Percentiles rank a stretch among this genome's conserved stretches.
These are phyloP conservation scores for Periophthalmus modestus DNA, from an alignment of 2,113 vertebrate genomes.

Conservation along the genomic window DNA sequence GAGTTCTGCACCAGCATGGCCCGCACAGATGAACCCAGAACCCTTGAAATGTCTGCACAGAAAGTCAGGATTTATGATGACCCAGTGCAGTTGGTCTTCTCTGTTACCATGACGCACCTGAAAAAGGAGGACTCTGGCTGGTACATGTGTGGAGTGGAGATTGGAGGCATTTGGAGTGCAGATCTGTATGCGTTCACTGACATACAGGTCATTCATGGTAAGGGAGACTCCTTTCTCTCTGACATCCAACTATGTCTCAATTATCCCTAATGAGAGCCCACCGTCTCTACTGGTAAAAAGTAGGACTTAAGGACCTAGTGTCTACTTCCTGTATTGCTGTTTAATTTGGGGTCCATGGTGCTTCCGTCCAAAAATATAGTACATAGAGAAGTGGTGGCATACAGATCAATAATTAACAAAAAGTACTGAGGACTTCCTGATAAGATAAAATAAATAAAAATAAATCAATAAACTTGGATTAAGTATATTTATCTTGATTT, in stretches of 20 bases:
- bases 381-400: no score
- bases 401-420: no score
- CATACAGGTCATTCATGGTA: conserved; percentile 72
- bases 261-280: background rate
- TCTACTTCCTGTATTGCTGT: background rate
- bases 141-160: conserved; percentile 77
- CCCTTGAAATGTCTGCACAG: background rate
- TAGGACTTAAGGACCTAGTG: background rate
- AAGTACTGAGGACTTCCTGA: no score
- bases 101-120: conserved; percentile 70
- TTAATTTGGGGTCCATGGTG: no score
- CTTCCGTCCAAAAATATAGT: no score
- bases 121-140: conserved; percentile 62
- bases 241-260: background rate
- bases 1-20: conserved; percentile 73
- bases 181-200: conserved; percentile 57
- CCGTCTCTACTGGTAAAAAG: background rate
- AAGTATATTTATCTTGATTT: no score
- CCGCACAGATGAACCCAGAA: conserved; percentile 50
- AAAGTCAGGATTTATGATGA: conserved; percentile 69
- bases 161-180: conserved; percentile 55
- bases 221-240: background rate
- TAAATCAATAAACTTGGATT: no score
- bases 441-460: no score
- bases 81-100: conserved; percentile 66